phyloP scores from a whole-genome alignment of 2,113 vertebrate species.

The Nothocercus julius region DNA sequence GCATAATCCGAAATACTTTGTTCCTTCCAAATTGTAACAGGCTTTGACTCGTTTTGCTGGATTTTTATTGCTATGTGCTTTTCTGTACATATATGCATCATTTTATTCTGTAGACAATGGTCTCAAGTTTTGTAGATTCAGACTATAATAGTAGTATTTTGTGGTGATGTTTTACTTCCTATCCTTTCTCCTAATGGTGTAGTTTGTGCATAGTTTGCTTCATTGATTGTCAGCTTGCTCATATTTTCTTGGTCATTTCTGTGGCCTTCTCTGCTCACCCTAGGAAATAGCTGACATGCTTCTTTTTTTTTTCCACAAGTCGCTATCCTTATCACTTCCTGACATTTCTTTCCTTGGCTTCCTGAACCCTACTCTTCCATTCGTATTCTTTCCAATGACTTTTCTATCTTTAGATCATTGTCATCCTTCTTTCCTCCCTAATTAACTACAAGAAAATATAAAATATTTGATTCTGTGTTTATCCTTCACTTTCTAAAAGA shows the following conservation, averaged over 20 bases:
- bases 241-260: not conserved
- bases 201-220: not conserved
- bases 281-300: not conserved
- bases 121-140: not conserved
- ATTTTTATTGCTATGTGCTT: not conserved
- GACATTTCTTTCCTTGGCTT: not conserved
- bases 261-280: not conserved
- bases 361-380: not conserved
- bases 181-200: rapidly evolving
- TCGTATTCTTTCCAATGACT: not conserved
- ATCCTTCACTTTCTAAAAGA: not conserved
- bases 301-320: not conserved
- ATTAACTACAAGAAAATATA: not conserved
- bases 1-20: not conserved
- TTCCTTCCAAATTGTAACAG: not conserved
- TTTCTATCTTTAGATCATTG: not conserved
- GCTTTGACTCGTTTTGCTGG: not conserved
- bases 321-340: not conserved
- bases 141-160: not conserved
- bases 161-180: not conserved
- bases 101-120: not conserved
- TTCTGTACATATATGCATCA: not conserved
- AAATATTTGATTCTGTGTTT: not conserved
- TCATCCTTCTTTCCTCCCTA: not conserved
- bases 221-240: not conserved